Evolutionary conservation across 2,113 vertebrate genomes (phyloP).

Genomic region (Tupaia chinensis): DNA sequence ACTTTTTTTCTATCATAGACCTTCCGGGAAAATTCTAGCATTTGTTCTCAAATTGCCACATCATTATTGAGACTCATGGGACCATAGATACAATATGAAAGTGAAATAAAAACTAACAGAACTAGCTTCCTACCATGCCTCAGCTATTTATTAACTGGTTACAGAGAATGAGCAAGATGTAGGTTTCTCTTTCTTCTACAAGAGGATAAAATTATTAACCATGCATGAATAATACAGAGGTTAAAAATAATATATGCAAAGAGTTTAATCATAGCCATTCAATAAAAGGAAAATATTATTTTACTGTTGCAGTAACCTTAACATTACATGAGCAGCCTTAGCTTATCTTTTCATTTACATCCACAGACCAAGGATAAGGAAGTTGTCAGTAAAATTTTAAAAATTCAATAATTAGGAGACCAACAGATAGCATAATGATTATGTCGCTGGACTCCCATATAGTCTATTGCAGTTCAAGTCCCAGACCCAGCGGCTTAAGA

Average conservation of each 20-base stretch:
- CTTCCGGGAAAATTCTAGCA: not conserved
- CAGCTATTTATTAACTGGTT: not conserved
- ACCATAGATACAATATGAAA: not conserved
- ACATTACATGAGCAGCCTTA: not conserved
- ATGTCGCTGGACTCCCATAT: no score
- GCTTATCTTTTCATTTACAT: constrained; percentile 10
- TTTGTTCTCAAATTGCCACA: not conserved
- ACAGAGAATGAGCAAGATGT: not conserved
- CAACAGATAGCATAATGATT: no score
- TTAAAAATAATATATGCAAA: not conserved
- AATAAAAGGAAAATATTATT: constrained; percentile 35
- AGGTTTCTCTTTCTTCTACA: not conserved
- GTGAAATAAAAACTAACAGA: constrained; percentile 19
- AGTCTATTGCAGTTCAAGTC: no score
- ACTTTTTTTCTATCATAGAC: not conserved
- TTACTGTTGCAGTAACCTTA: not conserved
- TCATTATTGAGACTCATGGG: not conserved
- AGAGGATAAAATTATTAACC: not conserved
- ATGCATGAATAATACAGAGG: not conserved
- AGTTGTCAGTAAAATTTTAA: not conserved
- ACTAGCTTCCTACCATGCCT: not conserved
- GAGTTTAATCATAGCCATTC: not conserved
- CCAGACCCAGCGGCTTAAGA: no score
- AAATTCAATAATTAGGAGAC: constrained; percentile 11
- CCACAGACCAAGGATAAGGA: not conserved